Base-by-base conservation (phyloP, 2,797 vertebrate genomes). In the Gymnocypris eckloni region DNA sequence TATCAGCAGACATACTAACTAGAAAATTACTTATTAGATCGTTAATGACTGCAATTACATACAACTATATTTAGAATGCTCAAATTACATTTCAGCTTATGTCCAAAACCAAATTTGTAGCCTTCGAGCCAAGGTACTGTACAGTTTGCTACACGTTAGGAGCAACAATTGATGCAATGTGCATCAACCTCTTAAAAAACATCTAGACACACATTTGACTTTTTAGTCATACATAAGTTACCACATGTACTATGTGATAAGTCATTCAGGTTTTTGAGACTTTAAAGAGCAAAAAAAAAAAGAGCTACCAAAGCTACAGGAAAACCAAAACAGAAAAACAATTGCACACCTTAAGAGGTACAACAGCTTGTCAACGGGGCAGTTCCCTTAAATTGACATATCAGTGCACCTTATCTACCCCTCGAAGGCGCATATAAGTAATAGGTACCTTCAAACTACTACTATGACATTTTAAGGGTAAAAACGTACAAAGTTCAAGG, bases 91-190 rank as follows among this genome's bases (percentile, higher is more conserved):
- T 15, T 50, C 25, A 52, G 45, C 61, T 43, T 67, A n/a, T 25
- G 45, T 45, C 22, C 64, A 77, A 61, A 43, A 69, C 43, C 33
- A 54, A 81, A 84, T 59, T 22, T 66, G 66, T 64, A 70, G 64
- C 56, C 54, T 71, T 41, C 28, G 43, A 73, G 59, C 4, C 33
- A 77, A 41, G 50, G 59, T 86, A 54, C 50, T n/a, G 28, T 67
- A 54, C 50, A 33, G 43, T 67, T 84, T 20, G 52, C 73, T 64
- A 52, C 72, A 72, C 64, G 41, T 67, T 70, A 76, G 20, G 39
- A 87, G 72, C 75, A 88, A 73, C 77, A 89, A 94, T 89, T 91
- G 97, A 98, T 96, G 96, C 97, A 99, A 99, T 97, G 96, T 99
- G 98, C 92, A 99, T 98, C 97, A 98, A 99, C 96, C 25, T 71